Evolutionary conservation across 1,140 invertebrate genomes (phyloP), one percentile per base, ranked within the genome.

Genomic region (Drosophila jambulina): DNA sequence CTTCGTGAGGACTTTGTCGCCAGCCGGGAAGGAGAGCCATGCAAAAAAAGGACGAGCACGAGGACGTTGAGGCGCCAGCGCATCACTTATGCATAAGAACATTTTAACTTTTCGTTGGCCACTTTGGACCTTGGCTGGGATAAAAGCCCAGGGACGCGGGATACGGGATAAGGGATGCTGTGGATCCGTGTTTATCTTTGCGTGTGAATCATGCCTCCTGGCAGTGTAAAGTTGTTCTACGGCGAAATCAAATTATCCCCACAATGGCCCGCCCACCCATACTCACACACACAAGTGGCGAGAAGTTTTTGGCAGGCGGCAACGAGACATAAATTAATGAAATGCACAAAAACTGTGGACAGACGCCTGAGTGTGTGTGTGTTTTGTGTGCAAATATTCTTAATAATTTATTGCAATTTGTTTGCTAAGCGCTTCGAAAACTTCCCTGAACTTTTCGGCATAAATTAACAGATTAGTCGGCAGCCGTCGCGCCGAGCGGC

Each of bases 1-100:
- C 78, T 90, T 90, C 81, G 85, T 88, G 85, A 84, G 78, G 63
- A 75, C 75, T 85, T 88, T 88, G 75, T 90, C 81, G 54, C 75
- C 78, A 69, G 63, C 34, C 48, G 42, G 68, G 60, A 23, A 23
- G 54, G 17, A 60, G 19, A 53, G 76, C 60, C 63, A 79, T 83
- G 74, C 61, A 43, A 43, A 51, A 75, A 71, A 68, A 76, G 69
- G 70, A 70, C 49, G 27, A 48, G 23, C 25, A 48, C 23, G 23
- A 54, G 51, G 21, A 54, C 53, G 21, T 56, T 75, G 58, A 60
- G 70, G 68, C 53, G 63, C 32, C 65, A 60, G 60, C 54, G 58
- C 81, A 85, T 90, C 85, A 90, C 81, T 90, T 90, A 90, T 90
- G 85, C 85, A 90, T 82, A 90, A 90, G 85, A 85, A 90, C 70